Base-by-base conservation (phyloP, 2,888 invertebrate genomes). In the Plebejus melissa region DNA sequence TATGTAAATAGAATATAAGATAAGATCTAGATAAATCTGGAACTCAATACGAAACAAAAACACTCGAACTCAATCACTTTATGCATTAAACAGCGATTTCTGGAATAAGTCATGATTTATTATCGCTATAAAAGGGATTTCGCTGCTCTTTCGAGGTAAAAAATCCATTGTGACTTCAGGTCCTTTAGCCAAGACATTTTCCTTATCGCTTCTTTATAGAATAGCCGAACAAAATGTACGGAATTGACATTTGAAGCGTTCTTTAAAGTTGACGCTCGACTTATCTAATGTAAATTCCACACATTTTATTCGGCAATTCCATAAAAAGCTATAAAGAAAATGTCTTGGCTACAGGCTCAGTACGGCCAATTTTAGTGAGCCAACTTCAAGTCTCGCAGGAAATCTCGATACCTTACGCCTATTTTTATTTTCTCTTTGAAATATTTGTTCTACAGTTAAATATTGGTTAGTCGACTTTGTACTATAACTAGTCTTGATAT, bases 281-380 rank as follows among this genome's bases (percentile, higher is more conserved):
- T 41, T 1, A 7, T 41, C 7, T 41, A 7, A 41, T 41, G 41
- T 41, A 6, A 41, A 41, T 7, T 41, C 41, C 41, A 41, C 7
- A 41, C 41, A 41, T 7, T 41, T 7, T 41, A 7, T 4, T 41
- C 41, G 41, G 9, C 9, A 6, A 41, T 41, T 41, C 41, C 6
- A 41, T 9, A 38, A 38, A 5, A 38, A 38, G 38, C 38, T 6
- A 38, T 38, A 38, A 38, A 7, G 38, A 38, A 38, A 38, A 41
- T 2, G 46, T 46, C 46, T 11, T 46, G 46, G 2, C 46, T 46
- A 9, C 46, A 46, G 46, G 46, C 46, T 46, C 9, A 7, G 87
- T 87, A 88, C 86, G 84, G 87, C 85, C 88, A 89, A 88, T 89
- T 89, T 88, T 86, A 86, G 86, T 83, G 79, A 81, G 83, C 84